These are phyloP conservation scores for Phrynocephalus vlangalii DNA, from an alignment of 2,797 vertebrate species.

Conservation along the genomic window DNA sequence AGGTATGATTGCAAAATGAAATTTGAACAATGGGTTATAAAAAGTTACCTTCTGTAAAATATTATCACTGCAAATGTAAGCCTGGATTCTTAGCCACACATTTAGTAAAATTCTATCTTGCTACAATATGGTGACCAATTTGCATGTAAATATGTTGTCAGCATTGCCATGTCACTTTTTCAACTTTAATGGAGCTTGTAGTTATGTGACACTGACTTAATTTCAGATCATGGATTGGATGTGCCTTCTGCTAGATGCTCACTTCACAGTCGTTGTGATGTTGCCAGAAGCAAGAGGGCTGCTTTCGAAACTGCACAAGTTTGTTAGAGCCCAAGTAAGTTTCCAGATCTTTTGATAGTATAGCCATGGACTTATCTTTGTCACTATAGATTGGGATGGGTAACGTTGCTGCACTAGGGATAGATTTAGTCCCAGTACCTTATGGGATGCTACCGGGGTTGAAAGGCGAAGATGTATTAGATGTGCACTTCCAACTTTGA, in stretches of 20 bases:
- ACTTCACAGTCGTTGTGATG: constrained; percentile 94
- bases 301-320: constrained; percentile 85
- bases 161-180: neutral
- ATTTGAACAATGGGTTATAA: neutral
- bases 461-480: no score
- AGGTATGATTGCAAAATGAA: neutral
- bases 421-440: no score
- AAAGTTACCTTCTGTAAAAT: neutral
- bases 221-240: constrained; percentile 95
- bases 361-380: neutral
- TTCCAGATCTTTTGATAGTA: constrained; percentile 5
- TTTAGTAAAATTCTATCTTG: neutral
- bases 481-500: no score
- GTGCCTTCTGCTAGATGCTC: constrained; percentile 91
- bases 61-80: neutral
- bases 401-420: no score
- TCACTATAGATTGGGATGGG: neutral
- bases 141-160: neutral
- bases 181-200: neutral
- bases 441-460: no score
- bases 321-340: constrained; percentile 90
- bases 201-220: constrained; percentile 28
- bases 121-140: neutral
- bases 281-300: constrained; percentile 88
- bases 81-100: neutral